Percentiles rank a stretch among this genome's conserved stretches.
Evolutionary conservation across 2,888 invertebrate genomes (phyloP).

Genomic region (Rhagium mordax): DNA sequence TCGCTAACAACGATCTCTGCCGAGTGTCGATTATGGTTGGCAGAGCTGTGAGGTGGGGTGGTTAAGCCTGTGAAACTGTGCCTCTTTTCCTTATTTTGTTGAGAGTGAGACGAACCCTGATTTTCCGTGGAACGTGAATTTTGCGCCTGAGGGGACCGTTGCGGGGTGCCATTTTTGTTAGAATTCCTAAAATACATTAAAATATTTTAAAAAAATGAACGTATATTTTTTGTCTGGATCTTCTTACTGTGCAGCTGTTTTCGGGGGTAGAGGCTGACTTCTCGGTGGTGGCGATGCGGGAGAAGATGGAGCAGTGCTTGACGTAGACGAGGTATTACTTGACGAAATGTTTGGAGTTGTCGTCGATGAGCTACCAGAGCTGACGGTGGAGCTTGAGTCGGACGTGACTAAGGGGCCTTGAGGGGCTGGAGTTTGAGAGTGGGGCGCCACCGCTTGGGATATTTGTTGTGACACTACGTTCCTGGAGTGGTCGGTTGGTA

Average conservation of each 20-base stretch:
- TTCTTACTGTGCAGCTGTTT: conserved; percentile 50
- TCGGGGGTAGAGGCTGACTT: conserved; percentile 57
- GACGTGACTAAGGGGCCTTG: conserved; percentile 62
- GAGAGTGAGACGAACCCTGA: conserved; percentile 56
- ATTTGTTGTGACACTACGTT: conserved; percentile 62
- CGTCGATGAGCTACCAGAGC: conserved; percentile 80
- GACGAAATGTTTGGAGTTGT: conserved; percentile 81
- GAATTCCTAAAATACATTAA: too few relatives aligned
- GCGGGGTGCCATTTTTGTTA: conserved; percentile 47
- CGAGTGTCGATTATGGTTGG: conserved; percentile 74
- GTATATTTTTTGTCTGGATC: too few relatives aligned
- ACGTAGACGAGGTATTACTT: conserved; percentile 74
- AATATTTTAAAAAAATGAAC: too few relatives aligned
- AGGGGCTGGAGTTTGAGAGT: conserved; percentile 34
- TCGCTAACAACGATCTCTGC: conserved; percentile 78
- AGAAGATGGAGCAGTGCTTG: conserved; percentile 82
- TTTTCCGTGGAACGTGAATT: conserved; percentile 46
- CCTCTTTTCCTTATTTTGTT: conserved; percentile 71
- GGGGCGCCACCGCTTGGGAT: conserved; percentile 6
- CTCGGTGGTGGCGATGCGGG: conserved; percentile 77
- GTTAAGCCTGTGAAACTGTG: conserved; percentile 74
- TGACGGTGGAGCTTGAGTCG: conserved; percentile 81
- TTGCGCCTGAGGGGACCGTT: conserved; percentile 51
- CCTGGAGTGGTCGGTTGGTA: conserved; percentile 74
- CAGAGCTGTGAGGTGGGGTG: conserved; percentile 67